phyloP scores from a whole-genome alignment of 2,797 vertebrate species.

The Poecilia gillii region DNA sequence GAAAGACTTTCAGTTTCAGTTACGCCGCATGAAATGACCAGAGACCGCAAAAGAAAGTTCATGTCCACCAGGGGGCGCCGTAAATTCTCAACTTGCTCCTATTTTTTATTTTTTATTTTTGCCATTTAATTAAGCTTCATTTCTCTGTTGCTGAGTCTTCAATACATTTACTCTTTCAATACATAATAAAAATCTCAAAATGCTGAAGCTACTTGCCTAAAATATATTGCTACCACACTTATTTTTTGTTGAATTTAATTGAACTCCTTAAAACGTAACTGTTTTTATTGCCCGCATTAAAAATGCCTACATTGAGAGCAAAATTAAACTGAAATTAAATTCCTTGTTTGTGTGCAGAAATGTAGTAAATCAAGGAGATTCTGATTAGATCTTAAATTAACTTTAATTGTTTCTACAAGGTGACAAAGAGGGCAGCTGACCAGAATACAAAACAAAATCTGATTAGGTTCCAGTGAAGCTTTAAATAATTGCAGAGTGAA shows the following conservation, averaged over 20 bases:
- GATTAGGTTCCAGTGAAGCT: conserved; percentile 49
- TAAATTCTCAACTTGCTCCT: background rate
- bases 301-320: background rate
- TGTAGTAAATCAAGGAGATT: background rate
- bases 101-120: background rate
- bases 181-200: background rate
- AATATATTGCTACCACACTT: background rate
- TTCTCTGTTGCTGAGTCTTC: background rate
- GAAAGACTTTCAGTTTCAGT: no score
- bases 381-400: background rate
- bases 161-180: background rate
- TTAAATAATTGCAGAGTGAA: conserved; percentile 65
- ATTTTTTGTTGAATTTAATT: conserved; percentile 7
- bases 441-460: background rate
- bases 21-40: no score
- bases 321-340: background rate
- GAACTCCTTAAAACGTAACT: background rate
- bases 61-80: no score
- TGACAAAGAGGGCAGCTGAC: background rate
- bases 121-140: background rate
- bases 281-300: background rate
- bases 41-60: no score
- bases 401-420: background rate
- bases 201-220: background rate
- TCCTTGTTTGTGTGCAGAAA: background rate